phyloP scores from a whole-genome alignment of 2,888 invertebrate genomes.

The Mimachlamys varia region DNA sequence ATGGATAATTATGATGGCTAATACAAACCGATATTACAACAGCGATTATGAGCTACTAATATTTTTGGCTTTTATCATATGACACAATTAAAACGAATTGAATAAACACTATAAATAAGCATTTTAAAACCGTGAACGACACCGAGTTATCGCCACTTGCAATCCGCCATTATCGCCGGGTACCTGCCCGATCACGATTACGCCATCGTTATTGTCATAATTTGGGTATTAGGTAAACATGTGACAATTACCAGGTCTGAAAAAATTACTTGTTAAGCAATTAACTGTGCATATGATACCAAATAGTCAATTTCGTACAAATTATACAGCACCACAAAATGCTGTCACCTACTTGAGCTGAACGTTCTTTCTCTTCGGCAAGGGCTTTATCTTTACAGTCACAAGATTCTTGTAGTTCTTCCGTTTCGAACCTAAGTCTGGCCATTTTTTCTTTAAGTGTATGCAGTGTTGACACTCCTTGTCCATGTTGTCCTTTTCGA shows the following conservation, averaged over 20 bases:
- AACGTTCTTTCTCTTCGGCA: conserved; percentile 84
- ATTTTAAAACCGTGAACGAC: not conserved
- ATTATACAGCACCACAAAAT: not conserved
- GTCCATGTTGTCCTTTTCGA: not conserved
- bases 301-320: not conserved
- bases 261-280: not conserved
- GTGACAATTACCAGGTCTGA: not conserved
- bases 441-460: conserved; percentile 99
- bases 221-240: not conserved
- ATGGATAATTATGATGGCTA: not conserved
- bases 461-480: conserved; percentile 89
- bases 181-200: conserved; percentile 46
- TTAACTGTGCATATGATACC: not conserved
- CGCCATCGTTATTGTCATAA: not conserved
- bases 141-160: conserved; percentile 37
- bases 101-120: not conserved
- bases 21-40: not conserved
- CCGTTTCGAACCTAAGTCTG: conserved; percentile 99
- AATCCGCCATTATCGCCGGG: conserved; percentile 45
- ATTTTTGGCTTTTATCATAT: not conserved
- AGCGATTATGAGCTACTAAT: not conserved
- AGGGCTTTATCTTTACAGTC: conserved; percentile 97
- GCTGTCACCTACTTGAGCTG: conserved; percentile 45
- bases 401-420: conserved; percentile 98
- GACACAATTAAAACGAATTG: not conserved